Conservation (phyloP, 1,140 invertebrate genomes). For the Aplysia californica region DNA sequence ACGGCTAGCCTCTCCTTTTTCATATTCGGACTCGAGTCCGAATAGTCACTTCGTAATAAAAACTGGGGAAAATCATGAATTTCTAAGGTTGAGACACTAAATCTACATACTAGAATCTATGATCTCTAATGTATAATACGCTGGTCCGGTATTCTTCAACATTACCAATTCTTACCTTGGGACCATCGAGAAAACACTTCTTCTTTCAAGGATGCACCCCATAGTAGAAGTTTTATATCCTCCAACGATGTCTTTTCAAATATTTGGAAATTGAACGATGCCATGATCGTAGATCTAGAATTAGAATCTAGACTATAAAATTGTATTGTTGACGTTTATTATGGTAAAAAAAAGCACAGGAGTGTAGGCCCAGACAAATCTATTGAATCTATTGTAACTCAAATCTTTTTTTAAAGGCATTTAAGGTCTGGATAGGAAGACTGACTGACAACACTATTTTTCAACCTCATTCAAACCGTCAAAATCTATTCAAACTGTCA, state of each 20-base stretch:
- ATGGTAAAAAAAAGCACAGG: background rate
- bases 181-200: slow-evolving; percentile 91
- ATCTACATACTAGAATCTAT: slow-evolving; percentile 2
- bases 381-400: background rate
- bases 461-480: no score
- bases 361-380: background rate
- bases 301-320: background rate
- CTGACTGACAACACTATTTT: no score
- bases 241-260: slow-evolving; percentile 35
- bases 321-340: background rate
- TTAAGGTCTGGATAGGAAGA: no score
- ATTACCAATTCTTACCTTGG: slow-evolving; percentile 74
- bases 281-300: slow-evolving; percentile 2
- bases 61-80: no score
- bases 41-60: no score
- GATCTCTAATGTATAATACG: background rate
- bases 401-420: background rate
- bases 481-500: no score
- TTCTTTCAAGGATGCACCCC: slow-evolving; percentile 84
- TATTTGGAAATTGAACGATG: slow-evolving; percentile 9
- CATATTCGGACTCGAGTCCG: no score
- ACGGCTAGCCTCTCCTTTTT: no score
- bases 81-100: no score
- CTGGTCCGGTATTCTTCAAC: background rate
- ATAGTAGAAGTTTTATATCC: slow-evolving; percentile 77